These are phyloP conservation scores for Porites evermanni DNA, from an alignment of 92 coral and sea anemone genomes.

Conservation along the genomic window DNA sequence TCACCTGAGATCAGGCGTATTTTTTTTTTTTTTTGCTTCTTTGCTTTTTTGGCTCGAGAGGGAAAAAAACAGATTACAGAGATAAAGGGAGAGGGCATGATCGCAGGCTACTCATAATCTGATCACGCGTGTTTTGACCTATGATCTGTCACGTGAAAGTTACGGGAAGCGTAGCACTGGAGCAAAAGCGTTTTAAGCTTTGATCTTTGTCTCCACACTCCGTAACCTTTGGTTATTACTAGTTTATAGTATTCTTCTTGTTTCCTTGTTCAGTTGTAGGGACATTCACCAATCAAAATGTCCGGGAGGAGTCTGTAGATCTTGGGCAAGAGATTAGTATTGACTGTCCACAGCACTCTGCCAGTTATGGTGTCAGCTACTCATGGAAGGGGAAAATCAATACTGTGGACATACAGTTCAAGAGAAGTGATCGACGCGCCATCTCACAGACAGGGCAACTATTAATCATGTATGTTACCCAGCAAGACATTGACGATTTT, in stretches of 20 bases:
- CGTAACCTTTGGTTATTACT: too few relatives aligned
- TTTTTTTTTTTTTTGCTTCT: too few relatives aligned
- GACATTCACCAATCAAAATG: background rate
- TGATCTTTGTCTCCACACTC: too few relatives aligned
- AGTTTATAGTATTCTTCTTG: background rate
- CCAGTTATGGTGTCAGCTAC: slow-evolving; percentile 11
- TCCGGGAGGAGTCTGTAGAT: background rate
- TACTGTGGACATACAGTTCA: background rate
- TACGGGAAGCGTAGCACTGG: too few relatives aligned
- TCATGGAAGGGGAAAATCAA: background rate
- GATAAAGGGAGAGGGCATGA: too few relatives aligned
- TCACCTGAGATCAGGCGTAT: too few relatives aligned
- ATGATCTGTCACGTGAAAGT: too few relatives aligned
- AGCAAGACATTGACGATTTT: slow-evolving; percentile 16
- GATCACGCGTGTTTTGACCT: too few relatives aligned
- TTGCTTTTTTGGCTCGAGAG: too few relatives aligned
- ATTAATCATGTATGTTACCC: slow-evolving; percentile 40
- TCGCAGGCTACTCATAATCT: too few relatives aligned
- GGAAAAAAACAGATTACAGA: too few relatives aligned
- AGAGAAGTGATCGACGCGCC: background rate
- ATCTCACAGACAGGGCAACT: slow-evolving; percentile 38
- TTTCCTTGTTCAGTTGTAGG: background rate
- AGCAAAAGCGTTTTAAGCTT: too few relatives aligned
- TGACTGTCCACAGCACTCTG: slow-evolving; percentile 27
- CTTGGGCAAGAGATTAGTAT: slow-evolving; percentile 26